These are phyloP conservation scores for Saxicola maurus DNA, from an alignment of 2,797 vertebrate genomes.

Conservation along the genomic window DNA sequence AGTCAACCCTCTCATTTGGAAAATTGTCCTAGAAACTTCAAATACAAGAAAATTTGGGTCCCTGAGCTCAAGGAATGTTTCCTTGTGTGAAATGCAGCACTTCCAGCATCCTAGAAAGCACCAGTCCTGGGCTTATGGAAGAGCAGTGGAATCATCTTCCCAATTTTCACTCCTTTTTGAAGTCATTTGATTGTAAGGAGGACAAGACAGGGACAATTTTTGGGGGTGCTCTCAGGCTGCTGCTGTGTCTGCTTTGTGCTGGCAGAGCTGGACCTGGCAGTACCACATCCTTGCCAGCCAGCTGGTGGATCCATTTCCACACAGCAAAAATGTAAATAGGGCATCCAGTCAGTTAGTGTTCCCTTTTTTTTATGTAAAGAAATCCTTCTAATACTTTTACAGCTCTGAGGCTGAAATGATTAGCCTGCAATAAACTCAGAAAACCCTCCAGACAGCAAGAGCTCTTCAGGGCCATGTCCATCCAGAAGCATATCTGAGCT, in stretches of 20 bases:
- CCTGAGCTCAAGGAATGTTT: background rate
- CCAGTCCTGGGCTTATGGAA: background rate
- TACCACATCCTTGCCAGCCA: background rate
- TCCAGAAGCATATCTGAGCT: background rate
- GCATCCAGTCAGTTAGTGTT: background rate
- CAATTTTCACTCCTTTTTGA: background rate
- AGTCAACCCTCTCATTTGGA: background rate
- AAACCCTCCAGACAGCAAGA: background rate
- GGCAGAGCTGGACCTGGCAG: background rate
- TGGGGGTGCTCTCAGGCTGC: background rate
- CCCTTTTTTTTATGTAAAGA: background rate
- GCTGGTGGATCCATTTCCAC: background rate
- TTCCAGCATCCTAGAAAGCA: background rate
- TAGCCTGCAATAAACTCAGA: background rate
- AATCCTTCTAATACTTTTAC: background rate
- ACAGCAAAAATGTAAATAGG: background rate
- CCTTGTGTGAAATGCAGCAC: background rate
- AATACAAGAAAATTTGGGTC: background rate
- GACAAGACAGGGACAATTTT: background rate
- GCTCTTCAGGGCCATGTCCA: background rate
- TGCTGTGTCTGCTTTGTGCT: background rate
- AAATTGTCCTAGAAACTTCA: background rate
- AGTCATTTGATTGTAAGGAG: background rate
- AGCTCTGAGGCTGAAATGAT: background rate
- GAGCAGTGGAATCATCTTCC: background rate